phyloP scores from a whole-genome alignment of 2,888 invertebrate genomes.

The Vanessa cardui region DNA sequence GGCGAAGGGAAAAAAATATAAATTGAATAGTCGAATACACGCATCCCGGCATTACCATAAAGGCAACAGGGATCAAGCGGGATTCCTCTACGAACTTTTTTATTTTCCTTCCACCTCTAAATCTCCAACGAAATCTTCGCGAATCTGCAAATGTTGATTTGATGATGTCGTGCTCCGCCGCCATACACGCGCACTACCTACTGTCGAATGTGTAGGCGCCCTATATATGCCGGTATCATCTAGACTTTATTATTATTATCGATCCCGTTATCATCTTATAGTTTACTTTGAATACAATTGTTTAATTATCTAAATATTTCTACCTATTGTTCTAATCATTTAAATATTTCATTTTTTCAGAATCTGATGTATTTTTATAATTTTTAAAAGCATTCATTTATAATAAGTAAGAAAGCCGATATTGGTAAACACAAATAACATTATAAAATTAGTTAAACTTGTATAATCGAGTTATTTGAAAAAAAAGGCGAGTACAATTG shows the following conservation, averaged over 20 bases:
- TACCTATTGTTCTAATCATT: too few species aligned
- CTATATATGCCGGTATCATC: conserved; percentile 27
- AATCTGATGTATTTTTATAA: too few species aligned
- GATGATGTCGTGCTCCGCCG: conserved; percentile 66
- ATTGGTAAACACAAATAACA: too few species aligned
- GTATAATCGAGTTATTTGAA: too few species aligned
- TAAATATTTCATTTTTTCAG: too few species aligned
- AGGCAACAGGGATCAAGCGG: conserved; percentile 81
- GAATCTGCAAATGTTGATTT: conserved; percentile 84
- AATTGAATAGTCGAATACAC: conserved; percentile 83
- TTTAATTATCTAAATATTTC: background rate
- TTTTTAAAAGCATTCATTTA: too few species aligned
- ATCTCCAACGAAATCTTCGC: conserved; percentile 81
- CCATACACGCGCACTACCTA: conserved; percentile 22
- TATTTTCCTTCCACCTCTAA: conserved; percentile 83
- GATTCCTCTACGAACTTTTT: conserved; percentile 83
- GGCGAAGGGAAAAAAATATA: conserved; percentile 81
- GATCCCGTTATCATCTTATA: conserved; percentile 8
- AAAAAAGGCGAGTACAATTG: too few species aligned
- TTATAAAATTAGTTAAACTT: too few species aligned
- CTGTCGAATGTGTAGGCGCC: conserved; percentile 33
- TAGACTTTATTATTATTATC: conserved; percentile 20
- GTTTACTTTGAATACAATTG: background rate
- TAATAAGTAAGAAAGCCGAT: too few species aligned
- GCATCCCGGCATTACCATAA: conserved; percentile 82